phyloP scores from a whole-genome alignment of 2,113 vertebrate species.

The Ptilonorhynchus violaceus region DNA sequence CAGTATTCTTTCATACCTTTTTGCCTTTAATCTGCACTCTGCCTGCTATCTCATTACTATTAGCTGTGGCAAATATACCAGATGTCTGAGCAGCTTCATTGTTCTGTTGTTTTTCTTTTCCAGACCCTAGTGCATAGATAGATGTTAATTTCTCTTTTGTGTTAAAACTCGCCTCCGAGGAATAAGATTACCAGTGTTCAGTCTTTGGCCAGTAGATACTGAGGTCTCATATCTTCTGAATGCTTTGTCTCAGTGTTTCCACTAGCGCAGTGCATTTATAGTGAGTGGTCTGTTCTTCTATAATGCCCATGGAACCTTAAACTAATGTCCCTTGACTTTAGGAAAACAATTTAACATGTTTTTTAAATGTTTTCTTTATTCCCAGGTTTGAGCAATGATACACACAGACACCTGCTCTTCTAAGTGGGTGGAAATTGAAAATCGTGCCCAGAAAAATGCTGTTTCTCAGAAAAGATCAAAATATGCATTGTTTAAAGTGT shows the following conservation, averaged over 20 bases:
- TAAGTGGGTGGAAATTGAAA: conserved; percentile 22
- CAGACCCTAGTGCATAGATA: background rate
- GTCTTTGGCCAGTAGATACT: background rate
- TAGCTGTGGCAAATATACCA: conserved; percentile 23
- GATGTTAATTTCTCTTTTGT: conserved; percentile 49
- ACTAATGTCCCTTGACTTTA: background rate
- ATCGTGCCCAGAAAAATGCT: background rate
- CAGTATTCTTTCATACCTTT: conserved; percentile 1
- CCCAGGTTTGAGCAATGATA: background rate
- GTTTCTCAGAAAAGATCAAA: conserved; percentile 6
- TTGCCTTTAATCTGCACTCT: conserved; percentile 4
- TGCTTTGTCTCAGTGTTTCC: background rate
- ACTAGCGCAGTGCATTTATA: background rate
- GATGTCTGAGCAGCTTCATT: conserved; percentile 38
- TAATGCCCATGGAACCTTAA: background rate
- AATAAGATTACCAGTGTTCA: conserved; percentile 21
- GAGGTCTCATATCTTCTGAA: background rate
- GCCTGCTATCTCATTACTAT: background rate
- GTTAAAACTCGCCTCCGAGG: background rate
- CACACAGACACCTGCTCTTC: conserved; percentile 27
- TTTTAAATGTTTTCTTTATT: conserved; percentile 12
- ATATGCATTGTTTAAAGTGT: conserved; percentile 1
- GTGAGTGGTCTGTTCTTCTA: background rate
- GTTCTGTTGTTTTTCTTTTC: conserved; percentile 39
- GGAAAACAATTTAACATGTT: background rate